These are phyloP conservation scores for Pangasianodon hypophthalmus DNA, from an alignment of 2,113 vertebrate species.

Conservation along the genomic window DNA sequence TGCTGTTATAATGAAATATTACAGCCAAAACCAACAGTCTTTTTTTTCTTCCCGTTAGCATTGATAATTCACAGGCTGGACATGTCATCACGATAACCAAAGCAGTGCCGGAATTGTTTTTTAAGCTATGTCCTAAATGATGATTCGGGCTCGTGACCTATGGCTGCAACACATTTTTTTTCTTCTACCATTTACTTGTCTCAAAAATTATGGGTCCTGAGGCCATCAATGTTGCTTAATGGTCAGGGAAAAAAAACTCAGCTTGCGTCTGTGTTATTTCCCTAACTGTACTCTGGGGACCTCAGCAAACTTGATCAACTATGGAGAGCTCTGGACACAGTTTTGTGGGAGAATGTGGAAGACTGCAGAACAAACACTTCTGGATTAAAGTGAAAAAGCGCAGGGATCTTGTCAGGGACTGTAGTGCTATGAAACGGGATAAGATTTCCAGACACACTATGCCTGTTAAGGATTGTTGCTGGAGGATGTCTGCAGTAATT, in stretches of 20 bases:
- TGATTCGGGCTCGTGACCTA: neutral
- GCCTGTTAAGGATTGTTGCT: neutral
- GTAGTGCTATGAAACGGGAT: neutral
- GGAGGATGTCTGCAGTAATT: neutral
- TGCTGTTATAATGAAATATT: neutral
- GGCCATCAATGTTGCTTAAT: neutral
- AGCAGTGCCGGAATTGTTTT: neutral
- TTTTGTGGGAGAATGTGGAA: neutral
- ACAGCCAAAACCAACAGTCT: neutral
- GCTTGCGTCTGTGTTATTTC: constrained; percentile 11
- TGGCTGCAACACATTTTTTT: neutral
- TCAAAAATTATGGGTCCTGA: neutral
- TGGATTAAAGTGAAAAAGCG: neutral
- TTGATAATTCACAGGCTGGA: neutral
- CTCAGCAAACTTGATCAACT: neutral
- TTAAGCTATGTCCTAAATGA: neutral
- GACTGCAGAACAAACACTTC: neutral
- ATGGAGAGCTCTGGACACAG: neutral
- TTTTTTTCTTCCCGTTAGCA: neutral
- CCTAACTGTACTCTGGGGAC: constrained; percentile 14
- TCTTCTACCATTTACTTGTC: neutral
- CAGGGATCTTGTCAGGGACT: neutral
- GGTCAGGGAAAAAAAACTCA: neutral
- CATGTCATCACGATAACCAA: neutral
- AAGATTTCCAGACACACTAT: neutral